Base-by-base conservation (phyloP, 1,140 invertebrate genomes). In the Drosophila erecta region DNA sequence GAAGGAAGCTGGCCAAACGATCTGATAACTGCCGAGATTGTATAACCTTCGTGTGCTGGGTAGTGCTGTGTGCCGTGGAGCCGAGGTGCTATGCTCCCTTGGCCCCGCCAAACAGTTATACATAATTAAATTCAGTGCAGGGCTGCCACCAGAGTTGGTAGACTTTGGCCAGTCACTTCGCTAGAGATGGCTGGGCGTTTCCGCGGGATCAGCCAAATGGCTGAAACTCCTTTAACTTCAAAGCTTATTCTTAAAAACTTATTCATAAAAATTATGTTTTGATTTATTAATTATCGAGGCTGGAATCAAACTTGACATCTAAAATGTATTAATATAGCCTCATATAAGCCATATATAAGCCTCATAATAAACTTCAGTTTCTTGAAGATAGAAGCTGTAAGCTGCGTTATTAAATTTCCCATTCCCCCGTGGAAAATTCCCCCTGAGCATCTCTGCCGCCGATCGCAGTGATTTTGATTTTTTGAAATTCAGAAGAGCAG, bases 11-110 rank as follows among this genome's bases (percentile, higher is more conserved):
- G 53, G 75, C 79, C 83, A 87, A 87, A 73, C 84, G 84, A 87
- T 87, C 83, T 83, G 83, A 87, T 87, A 89, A 89, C 76, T 89
- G 84, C 70, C 79, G 79, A 79, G 84, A 87, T 87, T 87, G 76
- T 87, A 89, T 89, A 87, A 87, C 83, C 83, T 86, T 86, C 83
- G 62, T 86, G 79, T 61, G 65, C 64, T 41, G 46, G 38, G 51
- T 49, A 41, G 17, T 62, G 40, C 46, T 35, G 38, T 17, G 30
- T 30, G 30, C 7, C 8, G 30, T 30, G 30, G 7, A 30, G 30
- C 30, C 10, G 7, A 30, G 37, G 35, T 53, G 47, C 54, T 35
- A 27, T 15, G 49, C 49, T 54, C 57, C 44, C 58, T 55, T 55
- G 35, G 49, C 50, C 66, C 44, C 70, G 41, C 44, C 56, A 24